A percentile compares a stretch with the other conserved stretches of the same genome.
Conservation (phyloP, 1,140 invertebrate genomes). For the Bombus haemorrhoidalis region DNA sequence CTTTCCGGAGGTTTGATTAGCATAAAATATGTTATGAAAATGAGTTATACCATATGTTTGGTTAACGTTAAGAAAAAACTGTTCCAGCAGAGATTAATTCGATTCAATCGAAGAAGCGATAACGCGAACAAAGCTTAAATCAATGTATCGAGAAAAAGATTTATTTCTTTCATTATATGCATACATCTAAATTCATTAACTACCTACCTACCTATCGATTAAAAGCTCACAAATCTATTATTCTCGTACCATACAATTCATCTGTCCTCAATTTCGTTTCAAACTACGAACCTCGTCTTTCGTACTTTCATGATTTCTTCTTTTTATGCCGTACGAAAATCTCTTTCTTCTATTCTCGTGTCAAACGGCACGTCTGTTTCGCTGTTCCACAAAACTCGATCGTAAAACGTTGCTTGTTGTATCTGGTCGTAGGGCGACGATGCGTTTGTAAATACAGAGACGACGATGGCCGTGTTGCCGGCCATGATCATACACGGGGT, state of each 20-base stretch:
- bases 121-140: not conserved
- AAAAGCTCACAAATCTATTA: not conserved
- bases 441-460: conserved; percentile 18
- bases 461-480: not conserved
- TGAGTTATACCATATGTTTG: too few relatives aligned
- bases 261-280: not conserved
- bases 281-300: not conserved
- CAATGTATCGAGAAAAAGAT: not conserved
- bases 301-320: not conserved
- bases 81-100: not conserved
- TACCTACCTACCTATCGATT: not conserved
- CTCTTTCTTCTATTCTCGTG: not conserved
- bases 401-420: conserved; percentile 22
- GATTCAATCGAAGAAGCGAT: not conserved
- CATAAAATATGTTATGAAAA: not conserved
- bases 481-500: not conserved
- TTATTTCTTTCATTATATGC: not conserved
- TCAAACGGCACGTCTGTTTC: not conserved
- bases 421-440: not conserved
- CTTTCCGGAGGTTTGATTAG: not conserved
- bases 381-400: not conserved
- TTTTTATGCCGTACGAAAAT: not conserved
- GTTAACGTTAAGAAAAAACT: not conserved
- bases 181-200: not conserved
- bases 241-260: not conserved